A percentile compares a stretch with the other conserved stretches of the same genome.
phyloP scores from a whole-genome alignment of 2,797 vertebrate genomes.

The Triplophysa bombifrons region DNA sequence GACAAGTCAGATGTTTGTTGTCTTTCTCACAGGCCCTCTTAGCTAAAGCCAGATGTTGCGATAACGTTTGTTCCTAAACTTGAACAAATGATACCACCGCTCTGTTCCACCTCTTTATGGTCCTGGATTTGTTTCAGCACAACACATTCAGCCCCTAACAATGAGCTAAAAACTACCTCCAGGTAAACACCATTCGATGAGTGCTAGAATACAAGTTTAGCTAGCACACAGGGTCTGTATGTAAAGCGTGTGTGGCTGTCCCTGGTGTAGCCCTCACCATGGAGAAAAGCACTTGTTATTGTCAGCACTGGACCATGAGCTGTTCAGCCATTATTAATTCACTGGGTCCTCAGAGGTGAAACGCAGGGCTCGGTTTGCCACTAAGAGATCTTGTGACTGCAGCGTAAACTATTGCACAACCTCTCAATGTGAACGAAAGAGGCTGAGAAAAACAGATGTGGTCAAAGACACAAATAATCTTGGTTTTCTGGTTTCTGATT shows the following conservation, averaged over 20 bases:
- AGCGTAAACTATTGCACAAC: slow-evolving; percentile 57
- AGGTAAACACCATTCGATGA: not conserved
- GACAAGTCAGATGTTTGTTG: not conserved
- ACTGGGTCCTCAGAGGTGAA: slow-evolving; percentile 70
- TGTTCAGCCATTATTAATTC: slow-evolving; percentile 81
- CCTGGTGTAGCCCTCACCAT: slow-evolving; percentile 29
- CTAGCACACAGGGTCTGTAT: not conserved
- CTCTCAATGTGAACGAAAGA: slow-evolving; percentile 17
- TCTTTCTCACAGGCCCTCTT: not conserved
- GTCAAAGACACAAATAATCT: slow-evolving; percentile 9
- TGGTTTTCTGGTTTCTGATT: slow-evolving; percentile 11
- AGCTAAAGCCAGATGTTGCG: not conserved
- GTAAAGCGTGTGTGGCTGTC: not conserved
- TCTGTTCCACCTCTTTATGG: not conserved
- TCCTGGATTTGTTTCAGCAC: too few relatives aligned
- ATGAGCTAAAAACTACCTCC: not conserved
- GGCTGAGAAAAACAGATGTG: slow-evolving; percentile 11
- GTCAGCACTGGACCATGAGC: slow-evolving; percentile 63
- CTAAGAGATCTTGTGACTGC: slow-evolving; percentile 73
- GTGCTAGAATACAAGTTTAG: slow-evolving; percentile 8
- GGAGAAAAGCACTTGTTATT: slow-evolving; percentile 48
- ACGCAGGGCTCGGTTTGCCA: slow-evolving; percentile 71
- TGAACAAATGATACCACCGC: not conserved
- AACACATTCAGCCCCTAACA: not conserved
- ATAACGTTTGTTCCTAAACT: not conserved